phyloP scores from a whole-genome alignment of 2,113 vertebrate species.

The Pogonocichla stellata region DNA sequence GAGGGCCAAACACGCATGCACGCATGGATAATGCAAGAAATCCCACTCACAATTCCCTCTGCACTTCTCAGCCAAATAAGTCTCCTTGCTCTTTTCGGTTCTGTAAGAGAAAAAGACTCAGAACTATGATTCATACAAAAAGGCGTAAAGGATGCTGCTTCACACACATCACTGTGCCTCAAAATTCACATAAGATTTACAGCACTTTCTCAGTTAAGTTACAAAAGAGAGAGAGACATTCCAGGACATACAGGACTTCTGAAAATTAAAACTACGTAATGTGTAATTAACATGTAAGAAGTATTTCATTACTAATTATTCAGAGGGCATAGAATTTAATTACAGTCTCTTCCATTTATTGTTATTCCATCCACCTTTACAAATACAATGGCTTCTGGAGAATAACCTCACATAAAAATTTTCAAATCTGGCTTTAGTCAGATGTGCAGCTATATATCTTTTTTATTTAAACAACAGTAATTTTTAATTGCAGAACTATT shows the following conservation, averaged over 20 bases:
- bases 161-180: not conserved
- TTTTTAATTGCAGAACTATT: slow-evolving; percentile 43
- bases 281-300: not conserved
- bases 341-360: not conserved
- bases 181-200: not conserved
- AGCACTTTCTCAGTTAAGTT: not conserved
- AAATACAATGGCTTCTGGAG: not conserved
- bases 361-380: not conserved
- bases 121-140: not conserved
- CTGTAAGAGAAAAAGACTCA: not conserved
- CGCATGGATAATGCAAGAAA: not conserved
- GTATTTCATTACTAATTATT: not conserved
- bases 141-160: not conserved
- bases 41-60: not conserved
- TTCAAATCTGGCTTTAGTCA: not conserved
- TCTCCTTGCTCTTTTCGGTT: not conserved
- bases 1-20: not conserved
- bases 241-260: not conserved
- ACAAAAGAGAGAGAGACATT: not conserved
- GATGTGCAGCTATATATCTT: not conserved
- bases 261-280: not conserved
- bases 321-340: not conserved
- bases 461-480: not conserved
- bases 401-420: not conserved
- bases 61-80: not conserved